phyloP scores from a whole-genome alignment of 2,888 invertebrate genomes.

The Perizoma affinitatum region DNA sequence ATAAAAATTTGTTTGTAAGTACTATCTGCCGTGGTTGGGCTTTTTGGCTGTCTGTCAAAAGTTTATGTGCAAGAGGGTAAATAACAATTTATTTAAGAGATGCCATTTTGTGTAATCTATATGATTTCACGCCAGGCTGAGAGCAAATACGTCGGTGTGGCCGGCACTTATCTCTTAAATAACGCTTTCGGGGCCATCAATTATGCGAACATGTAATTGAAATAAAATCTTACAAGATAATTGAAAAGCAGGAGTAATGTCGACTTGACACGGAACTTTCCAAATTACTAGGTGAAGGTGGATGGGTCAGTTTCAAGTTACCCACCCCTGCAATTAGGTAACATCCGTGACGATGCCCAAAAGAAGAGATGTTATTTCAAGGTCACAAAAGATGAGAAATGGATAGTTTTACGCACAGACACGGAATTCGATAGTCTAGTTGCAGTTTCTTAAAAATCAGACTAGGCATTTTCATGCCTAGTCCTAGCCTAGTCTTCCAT shows the following conservation, averaged over 20 bases:
- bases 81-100: slow-evolving; percentile 46
- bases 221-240: slow-evolving; percentile 56
- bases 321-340: slow-evolving; percentile 22
- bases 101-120: slow-evolving; percentile 48
- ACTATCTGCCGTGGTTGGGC: slow-evolving; percentile 1
- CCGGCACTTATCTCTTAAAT: slow-evolving; percentile 43
- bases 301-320: slow-evolving; percentile 41
- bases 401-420: no score
- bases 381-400: not conserved
- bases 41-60: slow-evolving; percentile 17
- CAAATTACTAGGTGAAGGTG: slow-evolving; percentile 53
- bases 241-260: slow-evolving; percentile 51
- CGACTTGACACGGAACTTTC: slow-evolving; percentile 47
- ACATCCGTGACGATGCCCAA: slow-evolving; percentile 7
- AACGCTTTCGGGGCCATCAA: slow-evolving; percentile 52
- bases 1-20: slow-evolving; percentile 21
- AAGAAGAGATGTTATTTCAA: slow-evolving; percentile 1
- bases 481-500: no score
- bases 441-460: no score
- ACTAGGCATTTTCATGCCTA: no score
- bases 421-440: no score
- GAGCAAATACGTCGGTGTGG: slow-evolving; percentile 44
- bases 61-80: slow-evolving; percentile 46
- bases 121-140: slow-evolving; percentile 48
- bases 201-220: slow-evolving; percentile 60